These are phyloP conservation scores for Trinorchestia longiramus DNA, from an alignment of 1,140 invertebrate genomes.

Conservation along the genomic window DNA sequence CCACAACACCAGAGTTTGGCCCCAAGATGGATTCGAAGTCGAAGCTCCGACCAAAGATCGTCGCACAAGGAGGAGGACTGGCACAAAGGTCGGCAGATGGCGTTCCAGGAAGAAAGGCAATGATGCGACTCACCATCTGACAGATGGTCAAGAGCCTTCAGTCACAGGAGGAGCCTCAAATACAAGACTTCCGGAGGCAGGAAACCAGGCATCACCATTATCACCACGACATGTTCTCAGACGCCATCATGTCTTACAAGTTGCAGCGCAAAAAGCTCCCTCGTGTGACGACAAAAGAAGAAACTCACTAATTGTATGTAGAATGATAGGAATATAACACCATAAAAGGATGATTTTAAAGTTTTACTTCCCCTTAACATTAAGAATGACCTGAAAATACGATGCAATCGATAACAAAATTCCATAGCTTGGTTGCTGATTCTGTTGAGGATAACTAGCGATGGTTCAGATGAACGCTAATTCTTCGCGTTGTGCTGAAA, in stretches of 20 bases:
- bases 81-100: not conserved
- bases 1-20: not conserved
- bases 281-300: not conserved
- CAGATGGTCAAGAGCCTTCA: not conserved
- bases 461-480: not conserved
- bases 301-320: not conserved
- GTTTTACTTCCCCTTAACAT: not conserved
- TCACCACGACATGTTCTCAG: not conserved
- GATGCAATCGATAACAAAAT: not conserved
- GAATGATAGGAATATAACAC: not conserved
- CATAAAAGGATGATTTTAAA: not conserved
- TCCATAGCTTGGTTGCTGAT: not conserved
- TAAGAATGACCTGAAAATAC: not conserved
- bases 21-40: not conserved
- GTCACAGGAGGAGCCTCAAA: not conserved
- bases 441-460: not conserved
- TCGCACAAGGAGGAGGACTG: not conserved
- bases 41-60: not conserved
- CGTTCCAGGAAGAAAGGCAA: constrained; percentile 6
- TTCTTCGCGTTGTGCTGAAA: not conserved
- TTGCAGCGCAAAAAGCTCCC: not conserved
- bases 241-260: not conserved
- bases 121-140: not conserved
- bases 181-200: not conserved
- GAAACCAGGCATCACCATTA: not conserved